Evolutionary conservation across 2,797 vertebrate species (phyloP).

Genomic region (Xenops minutus): DNA sequence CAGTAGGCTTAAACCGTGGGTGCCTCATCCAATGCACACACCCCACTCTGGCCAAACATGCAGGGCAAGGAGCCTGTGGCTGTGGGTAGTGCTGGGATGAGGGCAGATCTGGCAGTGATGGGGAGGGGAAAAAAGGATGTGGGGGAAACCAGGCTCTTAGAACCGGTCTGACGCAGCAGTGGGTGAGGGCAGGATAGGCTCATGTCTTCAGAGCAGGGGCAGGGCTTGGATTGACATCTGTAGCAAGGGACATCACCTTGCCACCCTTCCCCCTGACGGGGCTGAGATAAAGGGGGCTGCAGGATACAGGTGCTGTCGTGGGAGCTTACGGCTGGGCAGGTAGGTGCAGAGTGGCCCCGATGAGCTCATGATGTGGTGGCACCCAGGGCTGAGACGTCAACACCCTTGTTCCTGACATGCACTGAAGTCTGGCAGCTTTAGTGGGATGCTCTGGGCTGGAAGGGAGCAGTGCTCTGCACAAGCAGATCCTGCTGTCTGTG

Average conservation of each 20-base stretch:
- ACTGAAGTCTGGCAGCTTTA: background rate
- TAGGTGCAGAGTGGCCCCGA: rapidly evolving
- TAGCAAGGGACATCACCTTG: background rate
- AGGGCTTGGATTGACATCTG: background rate
- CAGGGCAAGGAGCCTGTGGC: background rate
- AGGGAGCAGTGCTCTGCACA: background rate
- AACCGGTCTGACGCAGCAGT: background rate
- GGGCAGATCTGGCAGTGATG: background rate
- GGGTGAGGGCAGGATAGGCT: background rate
- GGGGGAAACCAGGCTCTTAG: rapidly evolving
- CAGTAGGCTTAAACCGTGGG: background rate
- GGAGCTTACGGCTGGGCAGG: background rate
- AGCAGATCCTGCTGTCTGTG: background rate
- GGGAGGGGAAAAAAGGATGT: background rate
- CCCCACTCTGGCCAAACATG: rapidly evolving
- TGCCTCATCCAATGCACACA: background rate
- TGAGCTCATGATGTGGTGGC: background rate
- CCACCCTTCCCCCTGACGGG: rapidly evolving
- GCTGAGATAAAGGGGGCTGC: rapidly evolving
- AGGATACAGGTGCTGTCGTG: background rate
- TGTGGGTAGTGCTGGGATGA: rapidly evolving
- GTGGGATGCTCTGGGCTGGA: background rate
- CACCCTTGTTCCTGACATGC: rapidly evolving
- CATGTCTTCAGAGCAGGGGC: rapidly evolving
- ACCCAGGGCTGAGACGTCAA: background rate